phyloP scores from a whole-genome alignment of 2,113 vertebrate genomes.

The Rutilus rutilus region DNA sequence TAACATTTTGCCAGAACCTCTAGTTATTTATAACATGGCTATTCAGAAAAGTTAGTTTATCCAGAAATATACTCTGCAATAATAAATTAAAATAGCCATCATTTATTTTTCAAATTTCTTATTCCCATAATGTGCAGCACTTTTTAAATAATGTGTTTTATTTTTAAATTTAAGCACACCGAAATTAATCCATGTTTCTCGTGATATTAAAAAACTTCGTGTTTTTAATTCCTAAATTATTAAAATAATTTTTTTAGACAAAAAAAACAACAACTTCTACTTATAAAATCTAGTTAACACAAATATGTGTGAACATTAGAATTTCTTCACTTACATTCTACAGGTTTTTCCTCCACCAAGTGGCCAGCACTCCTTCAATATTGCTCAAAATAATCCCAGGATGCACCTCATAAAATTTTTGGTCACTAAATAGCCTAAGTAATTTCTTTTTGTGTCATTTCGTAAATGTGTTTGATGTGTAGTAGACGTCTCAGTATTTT shows the following conservation, averaged over 20 bases:
- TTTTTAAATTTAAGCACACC: neutral
- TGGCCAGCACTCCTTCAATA: too few species aligned
- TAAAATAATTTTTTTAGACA: neutral
- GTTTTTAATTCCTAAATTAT: neutral
- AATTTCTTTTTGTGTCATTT: too few species aligned
- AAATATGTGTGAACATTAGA: neutral
- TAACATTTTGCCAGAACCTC: too few species aligned
- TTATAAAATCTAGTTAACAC: neutral
- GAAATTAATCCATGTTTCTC: neutral
- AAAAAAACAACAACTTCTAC: neutral
- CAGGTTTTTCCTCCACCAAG: too few species aligned
- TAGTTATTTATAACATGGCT: too few species aligned
- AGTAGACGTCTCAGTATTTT: too few species aligned
- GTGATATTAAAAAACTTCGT: neutral
- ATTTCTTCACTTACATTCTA: neutral
- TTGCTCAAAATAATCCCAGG: too few species aligned
- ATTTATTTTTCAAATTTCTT: neutral
- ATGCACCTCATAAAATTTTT: too few species aligned
- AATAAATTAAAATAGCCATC: neutral
- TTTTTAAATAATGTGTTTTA: neutral
- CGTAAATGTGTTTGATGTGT: too few species aligned
- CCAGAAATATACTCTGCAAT: too few species aligned
- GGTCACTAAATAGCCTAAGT: too few species aligned
- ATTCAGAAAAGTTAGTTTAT: too few species aligned
- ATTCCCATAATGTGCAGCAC: neutral